phyloP scores from a whole-genome alignment of 2,888 invertebrate genomes.

The Agriopis leucophaearia region DNA sequence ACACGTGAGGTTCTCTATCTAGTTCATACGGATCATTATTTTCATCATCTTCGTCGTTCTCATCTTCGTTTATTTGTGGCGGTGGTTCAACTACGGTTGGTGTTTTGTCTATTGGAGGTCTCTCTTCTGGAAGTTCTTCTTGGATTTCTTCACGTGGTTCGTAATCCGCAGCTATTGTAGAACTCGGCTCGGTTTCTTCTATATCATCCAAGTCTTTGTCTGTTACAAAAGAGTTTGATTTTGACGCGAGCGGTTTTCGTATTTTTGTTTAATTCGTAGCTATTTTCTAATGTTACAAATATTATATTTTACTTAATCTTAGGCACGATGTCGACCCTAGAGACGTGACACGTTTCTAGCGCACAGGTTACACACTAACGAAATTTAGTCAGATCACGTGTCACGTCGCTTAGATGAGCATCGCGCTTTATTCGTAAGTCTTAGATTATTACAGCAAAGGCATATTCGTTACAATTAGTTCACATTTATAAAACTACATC shows the following conservation, averaged over 20 bases:
- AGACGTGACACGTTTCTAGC: too few relatives aligned
- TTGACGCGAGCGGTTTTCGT: slow-evolving; percentile 79
- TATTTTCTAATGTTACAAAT: not conserved
- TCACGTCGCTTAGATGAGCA: too few relatives aligned
- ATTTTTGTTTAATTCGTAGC: slow-evolving; percentile 59
- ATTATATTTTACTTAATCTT: not conserved
- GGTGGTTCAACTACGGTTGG: slow-evolving; percentile 35
- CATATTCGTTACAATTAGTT: slow-evolving; percentile 14
- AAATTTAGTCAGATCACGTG: too few relatives aligned
- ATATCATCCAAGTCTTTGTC: slow-evolving; percentile 77
- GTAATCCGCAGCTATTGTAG: slow-evolving; percentile 52
- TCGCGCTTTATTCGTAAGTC: too few relatives aligned
- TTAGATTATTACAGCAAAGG: slow-evolving; percentile 5
- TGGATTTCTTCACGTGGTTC: slow-evolving; percentile 40
- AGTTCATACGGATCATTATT: slow-evolving; percentile 30
- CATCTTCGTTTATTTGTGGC: slow-evolving; percentile 21
- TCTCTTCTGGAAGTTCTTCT: slow-evolving; percentile 43
- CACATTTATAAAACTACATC: not conserved
- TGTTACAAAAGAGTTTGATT: slow-evolving; percentile 64
- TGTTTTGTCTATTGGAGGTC: slow-evolving; percentile 30
- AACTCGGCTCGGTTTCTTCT: slow-evolving; percentile 71
- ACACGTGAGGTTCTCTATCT: slow-evolving; percentile 35
- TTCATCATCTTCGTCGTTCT: slow-evolving; percentile 25
- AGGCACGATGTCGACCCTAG: not conserved
- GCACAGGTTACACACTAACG: too few relatives aligned